Evolutionary conservation across 2,113 vertebrate genomes (phyloP), one percentile per base, ranked within the genome.

Genomic region (Aix galericulata): DNA sequence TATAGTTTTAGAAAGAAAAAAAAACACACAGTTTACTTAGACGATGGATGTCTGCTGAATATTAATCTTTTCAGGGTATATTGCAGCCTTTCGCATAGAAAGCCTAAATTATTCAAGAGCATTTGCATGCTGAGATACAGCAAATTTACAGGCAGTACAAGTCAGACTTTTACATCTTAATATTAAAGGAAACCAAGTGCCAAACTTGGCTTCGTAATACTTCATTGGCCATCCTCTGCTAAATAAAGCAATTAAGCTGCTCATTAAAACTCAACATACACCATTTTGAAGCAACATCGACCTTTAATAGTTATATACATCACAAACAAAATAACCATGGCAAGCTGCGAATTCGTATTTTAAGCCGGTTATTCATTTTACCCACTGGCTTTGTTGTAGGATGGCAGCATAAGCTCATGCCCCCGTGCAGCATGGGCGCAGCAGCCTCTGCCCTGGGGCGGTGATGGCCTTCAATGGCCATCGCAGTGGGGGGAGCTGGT

Each of bases 91-190:
- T 78, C 86, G 91, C 94, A 85, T 90, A 74, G 67, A 77, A 89
- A 94, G 67, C 53, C 58, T 92, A 75, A 96, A 94, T 92, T 95
- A 96, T 94, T 94, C 93, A 96, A 71, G 62, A 93, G 58, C 72
- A 76, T 92, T 91, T 94, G 76, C 88, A 90, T 73, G 77, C 90
- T 79, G 90, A 92, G 88, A 79, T 92, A 79, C 1, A 32, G 83
- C 44, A 79, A 93, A 84, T 90, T 86, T 81, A 44, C 38, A 91
- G 77, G 77, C 77, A 78, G 80, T 62, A 79, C 58, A 85, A 80
- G 74, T 76, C 84, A 93, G 84, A 66, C 14, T 86, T 79, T 36
- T 91, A 82, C 50, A 52, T 93, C 53, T 44, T 84, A 46, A 77
- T 90, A 75, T 64, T 78, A 86, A 89, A 72, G 80, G 68, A 78